Evolutionary conservation across 2,888 invertebrate genomes (phyloP).

Genomic region (Eristalis intricaria): DNA sequence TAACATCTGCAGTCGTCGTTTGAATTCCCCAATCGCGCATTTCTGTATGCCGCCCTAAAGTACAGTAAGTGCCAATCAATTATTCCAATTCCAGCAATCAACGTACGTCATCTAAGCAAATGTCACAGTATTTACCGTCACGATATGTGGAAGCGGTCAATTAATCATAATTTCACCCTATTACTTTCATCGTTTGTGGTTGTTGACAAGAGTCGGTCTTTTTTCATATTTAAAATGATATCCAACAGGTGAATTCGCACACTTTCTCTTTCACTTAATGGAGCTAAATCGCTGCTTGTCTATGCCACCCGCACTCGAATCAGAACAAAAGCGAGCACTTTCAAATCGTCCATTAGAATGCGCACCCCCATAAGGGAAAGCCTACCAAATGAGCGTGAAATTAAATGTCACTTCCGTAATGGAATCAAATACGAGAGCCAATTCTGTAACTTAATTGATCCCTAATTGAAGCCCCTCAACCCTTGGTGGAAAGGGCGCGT

Average conservation of each 20-base stretch:
- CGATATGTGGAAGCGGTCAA: constrained; percentile 26
- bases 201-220: not conserved
- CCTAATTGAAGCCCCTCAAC: constrained; percentile 17
- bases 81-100: constrained; percentile 14
- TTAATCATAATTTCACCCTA: constrained; percentile 19
- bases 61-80: not conserved
- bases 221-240: not conserved
- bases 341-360: not conserved
- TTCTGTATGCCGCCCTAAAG: not conserved
- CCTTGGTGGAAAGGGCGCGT: not conserved
- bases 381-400: constrained; percentile 48
- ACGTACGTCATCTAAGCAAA: constrained; percentile 22
- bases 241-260: constrained; percentile 18
- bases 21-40: constrained; percentile 8
- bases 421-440: constrained; percentile 30
- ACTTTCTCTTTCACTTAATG: not conserved
- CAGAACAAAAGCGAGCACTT: not conserved
- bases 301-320: not conserved
- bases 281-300: not conserved
- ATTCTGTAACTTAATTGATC: constrained; percentile 37
- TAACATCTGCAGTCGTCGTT: not conserved
- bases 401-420: constrained; percentile 48
- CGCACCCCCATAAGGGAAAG: constrained; percentile 3
- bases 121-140: constrained; percentile 48
- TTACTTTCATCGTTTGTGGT: not conserved